phyloP scores from a whole-genome alignment of 1,140 invertebrate species.

The Panonychus citri region DNA sequence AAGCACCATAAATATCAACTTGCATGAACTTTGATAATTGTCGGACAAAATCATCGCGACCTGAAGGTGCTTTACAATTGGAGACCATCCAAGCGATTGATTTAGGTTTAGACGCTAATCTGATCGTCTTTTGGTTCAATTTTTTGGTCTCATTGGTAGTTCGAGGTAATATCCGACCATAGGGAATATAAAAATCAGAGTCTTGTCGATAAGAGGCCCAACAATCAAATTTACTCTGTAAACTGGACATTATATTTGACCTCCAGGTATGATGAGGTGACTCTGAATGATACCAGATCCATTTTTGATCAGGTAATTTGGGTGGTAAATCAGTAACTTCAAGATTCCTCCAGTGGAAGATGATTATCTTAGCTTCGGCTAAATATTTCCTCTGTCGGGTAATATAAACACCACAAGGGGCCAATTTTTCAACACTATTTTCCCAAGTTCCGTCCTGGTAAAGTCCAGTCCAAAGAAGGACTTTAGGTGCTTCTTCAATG shows the following conservation, averaged over 20 bases:
- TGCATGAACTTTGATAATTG: slow-evolving; percentile 30
- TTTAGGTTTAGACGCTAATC: slow-evolving; percentile 15
- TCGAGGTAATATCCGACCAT: not conserved
- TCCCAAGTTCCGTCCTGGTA: too few species aligned
- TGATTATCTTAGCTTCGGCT: not conserved
- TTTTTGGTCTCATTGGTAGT: not conserved
- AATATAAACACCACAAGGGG: not conserved
- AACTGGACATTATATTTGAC: slow-evolving; percentile 15
- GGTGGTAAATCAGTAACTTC: slow-evolving; percentile 18
- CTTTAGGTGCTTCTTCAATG: too few species aligned
- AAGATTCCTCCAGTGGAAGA: slow-evolving; percentile 10
- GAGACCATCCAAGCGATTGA: slow-evolving; percentile 35
- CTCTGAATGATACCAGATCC: slow-evolving; percentile 16
- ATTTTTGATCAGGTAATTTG: slow-evolving; percentile 8
- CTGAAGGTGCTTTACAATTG: slow-evolving; percentile 32
- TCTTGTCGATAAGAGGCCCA: slow-evolving; percentile 78
- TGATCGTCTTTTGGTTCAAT: slow-evolving; percentile 10
- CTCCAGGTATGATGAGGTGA: slow-evolving; percentile 14
- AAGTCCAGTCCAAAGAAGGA: too few species aligned
- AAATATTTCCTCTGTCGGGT: slow-evolving; percentile 4
- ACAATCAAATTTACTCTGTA: slow-evolving; percentile 70
- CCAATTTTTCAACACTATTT: too few species aligned
- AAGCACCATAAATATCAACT: slow-evolving; percentile 45
- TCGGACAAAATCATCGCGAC: slow-evolving; percentile 29
- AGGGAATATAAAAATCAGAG: slow-evolving; percentile 37